Conservation (phyloP, 2,797 vertebrate genomes). For the Enteromius thamalakanensis region DNA sequence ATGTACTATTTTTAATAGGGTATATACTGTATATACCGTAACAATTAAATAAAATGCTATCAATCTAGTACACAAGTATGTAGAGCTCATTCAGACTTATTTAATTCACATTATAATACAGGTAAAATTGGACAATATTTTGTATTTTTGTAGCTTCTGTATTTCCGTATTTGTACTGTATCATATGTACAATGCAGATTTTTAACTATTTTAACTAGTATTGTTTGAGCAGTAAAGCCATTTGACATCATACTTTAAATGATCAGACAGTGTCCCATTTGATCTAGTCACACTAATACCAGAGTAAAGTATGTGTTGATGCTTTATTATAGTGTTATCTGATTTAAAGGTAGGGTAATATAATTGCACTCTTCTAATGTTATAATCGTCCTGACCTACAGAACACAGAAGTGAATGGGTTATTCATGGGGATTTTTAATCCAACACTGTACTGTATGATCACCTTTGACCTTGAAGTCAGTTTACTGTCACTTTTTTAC, state of each 20-base stretch:
- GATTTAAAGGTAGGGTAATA: neutral
- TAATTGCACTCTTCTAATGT: neutral
- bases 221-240: neutral
- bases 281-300: neutral
- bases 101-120: neutral
- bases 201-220: neutral
- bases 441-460: neutral
- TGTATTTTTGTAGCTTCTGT: neutral
- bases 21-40: too few species aligned
- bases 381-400: neutral
- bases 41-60: too few species aligned
- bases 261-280: neutral
- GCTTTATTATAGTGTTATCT: neutral
- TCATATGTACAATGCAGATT: neutral
- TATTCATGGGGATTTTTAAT: neutral
- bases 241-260: neutral
- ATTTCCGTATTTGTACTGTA: neutral
- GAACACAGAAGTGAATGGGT: neutral
- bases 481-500: neutral
- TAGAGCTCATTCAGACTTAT: conserved; percentile 1
- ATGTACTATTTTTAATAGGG: too few species aligned
- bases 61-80: neutral
- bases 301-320: neutral
- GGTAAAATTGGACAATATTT: neutral
- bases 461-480: neutral